Base-by-base conservation (phyloP, 2,113 vertebrate species). In the Nibea coibor region DNA sequence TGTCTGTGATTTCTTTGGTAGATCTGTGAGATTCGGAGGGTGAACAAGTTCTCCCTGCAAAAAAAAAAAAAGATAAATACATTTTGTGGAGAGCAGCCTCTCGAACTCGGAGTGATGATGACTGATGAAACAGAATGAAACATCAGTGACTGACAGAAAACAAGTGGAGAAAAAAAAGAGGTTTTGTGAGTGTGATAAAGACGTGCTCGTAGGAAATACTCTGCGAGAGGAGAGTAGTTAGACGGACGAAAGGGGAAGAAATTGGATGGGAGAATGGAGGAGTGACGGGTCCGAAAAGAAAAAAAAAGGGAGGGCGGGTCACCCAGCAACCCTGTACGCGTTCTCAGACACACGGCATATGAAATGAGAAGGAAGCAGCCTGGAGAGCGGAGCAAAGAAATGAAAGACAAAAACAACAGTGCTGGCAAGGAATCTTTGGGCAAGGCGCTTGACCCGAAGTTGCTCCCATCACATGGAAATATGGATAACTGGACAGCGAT, bases 41-140 rank as follows among this genome's bases (percentile, higher is more conserved):
- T 16, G 59, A 70, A 72, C 28, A 54, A 48, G 53, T 67, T 87
- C 53, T 78, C 10, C 19, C 63, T 22, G 47, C 31, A 15, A 57
- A 74, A 26, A 26, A 26, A 26, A 26, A 61, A 65, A 0, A 2
- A 35, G 31, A 39, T 39, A 39, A 39, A 39, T 11, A 71, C 35
- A 39, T 75, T 85, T 39, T 15, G 22, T 65, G 72, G 17, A 57
- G 24, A 8, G 35, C 5, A 81, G 74, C 78, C 75, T 57, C 8
- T 78, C 3, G 9, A 81, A 61, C 39, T 63, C 69, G 43, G 35
- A 39, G 8, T 9, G 35, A 39, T 9, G 35, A 39, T 39, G 35
- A 39, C 35, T 86, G 93, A 92, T 92, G 91, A 93, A 93, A 93
- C 73, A 43, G 90, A 91, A 88, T 88, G 84, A 92, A 92, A 93